phyloP scores from a whole-genome alignment of 2,888 invertebrate genomes.

The Plebejus argus region DNA sequence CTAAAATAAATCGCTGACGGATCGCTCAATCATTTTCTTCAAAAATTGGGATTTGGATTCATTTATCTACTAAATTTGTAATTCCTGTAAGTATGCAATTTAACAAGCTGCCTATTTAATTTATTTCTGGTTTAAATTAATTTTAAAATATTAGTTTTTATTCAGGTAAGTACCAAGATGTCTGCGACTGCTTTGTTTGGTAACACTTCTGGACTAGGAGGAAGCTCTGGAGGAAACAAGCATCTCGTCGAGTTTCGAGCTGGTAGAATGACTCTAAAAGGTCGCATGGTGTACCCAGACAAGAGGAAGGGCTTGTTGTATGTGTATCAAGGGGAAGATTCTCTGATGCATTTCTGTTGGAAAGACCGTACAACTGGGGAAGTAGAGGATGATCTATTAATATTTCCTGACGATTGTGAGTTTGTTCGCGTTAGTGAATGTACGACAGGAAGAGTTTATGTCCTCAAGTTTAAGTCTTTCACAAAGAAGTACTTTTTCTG shows the following conservation, averaged over 20 bases:
- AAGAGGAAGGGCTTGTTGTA: constrained; percentile 97
- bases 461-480: constrained; percentile 97
- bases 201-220: constrained; percentile 87
- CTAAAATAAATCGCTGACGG: too few relatives aligned
- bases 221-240: constrained; percentile 90
- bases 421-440: constrained; percentile 97
- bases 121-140: not conserved
- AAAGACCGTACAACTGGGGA: constrained; percentile 96
- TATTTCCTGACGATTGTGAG: constrained; percentile 99
- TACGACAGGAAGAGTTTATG: constrained; percentile 97
- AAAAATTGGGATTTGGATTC: not conserved
- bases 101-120: not conserved
- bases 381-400: constrained; percentile 98
- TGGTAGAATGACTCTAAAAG: constrained; percentile 97
- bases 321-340: constrained; percentile 97
- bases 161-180: constrained; percentile 59
- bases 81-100: not conserved
- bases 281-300: constrained; percentile 96
- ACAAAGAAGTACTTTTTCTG: constrained; percentile 97
- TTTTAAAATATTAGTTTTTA: not conserved
- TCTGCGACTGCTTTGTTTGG: constrained; percentile 88
- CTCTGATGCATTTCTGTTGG: constrained; percentile 99
- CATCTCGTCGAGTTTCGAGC: constrained; percentile 97
- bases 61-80: not conserved
- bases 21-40: too few relatives aligned